Percentiles rank a stretch among this genome's conserved stretches.
Evolutionary conservation across 1,140 invertebrate species (phyloP).

Genomic region (Muscidifurax raptorellus): DNA sequence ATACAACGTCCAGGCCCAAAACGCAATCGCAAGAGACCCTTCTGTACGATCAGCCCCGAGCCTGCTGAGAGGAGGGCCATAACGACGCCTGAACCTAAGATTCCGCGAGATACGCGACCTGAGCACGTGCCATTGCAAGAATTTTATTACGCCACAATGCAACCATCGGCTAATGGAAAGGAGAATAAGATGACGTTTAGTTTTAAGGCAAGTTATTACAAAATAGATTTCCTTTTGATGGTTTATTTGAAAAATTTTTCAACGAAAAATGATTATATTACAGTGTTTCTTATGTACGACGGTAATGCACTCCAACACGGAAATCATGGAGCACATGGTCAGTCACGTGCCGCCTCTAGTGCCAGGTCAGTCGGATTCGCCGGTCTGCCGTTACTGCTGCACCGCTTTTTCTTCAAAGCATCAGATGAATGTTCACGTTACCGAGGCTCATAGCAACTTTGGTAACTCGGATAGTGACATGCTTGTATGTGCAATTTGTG

Average conservation of each 20-base stretch:
- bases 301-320: constrained; percentile 76
- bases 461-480: constrained; percentile 69
- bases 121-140: constrained; percentile 65
- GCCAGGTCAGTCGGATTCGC: constrained; percentile 67
- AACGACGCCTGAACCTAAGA: constrained; percentile 31
- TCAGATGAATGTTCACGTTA: constrained; percentile 69
- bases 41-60: constrained; percentile 29
- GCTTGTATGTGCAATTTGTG: constrained; percentile 83
- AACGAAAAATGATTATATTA: background rate
- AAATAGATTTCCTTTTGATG: background rate
- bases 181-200: constrained; percentile 62
- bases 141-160: constrained; percentile 71
- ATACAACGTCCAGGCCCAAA: constrained; percentile 11
- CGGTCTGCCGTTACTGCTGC: constrained; percentile 72
- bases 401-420: constrained; percentile 70
- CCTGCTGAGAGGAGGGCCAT: background rate
- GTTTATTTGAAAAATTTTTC: background rate
- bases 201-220: constrained; percentile 62
- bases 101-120: constrained; percentile 32
- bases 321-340: constrained; percentile 83
- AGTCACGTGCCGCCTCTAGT: constrained; percentile 77
- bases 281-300: constrained; percentile 77
- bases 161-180: constrained; percentile 54
- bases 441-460: constrained; percentile 71
- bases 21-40: constrained; percentile 18